Conservation (phyloP, 2,113 vertebrate species). For the Calypte anna region DNA sequence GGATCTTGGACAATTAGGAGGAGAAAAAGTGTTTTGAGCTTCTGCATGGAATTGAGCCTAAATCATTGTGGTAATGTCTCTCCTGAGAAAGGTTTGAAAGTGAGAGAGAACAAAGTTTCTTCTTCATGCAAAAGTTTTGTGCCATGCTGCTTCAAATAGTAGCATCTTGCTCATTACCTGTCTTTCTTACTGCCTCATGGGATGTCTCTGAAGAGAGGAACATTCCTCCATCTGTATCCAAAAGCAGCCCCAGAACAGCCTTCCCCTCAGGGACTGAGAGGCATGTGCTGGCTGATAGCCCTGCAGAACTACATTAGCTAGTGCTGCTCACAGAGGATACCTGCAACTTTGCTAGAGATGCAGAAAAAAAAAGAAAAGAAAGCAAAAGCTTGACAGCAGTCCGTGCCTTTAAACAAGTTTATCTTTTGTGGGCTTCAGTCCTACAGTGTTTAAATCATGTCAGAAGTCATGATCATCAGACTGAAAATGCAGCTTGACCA, state of each 20-base stretch:
- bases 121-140: background rate
- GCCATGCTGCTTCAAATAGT: background rate
- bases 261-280: background rate
- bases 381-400: background rate
- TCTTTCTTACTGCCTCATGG: background rate
- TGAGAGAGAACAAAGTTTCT: background rate
- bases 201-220: background rate
- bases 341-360: background rate
- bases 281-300: background rate
- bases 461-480: background rate
- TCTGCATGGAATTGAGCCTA: background rate
- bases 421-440: background rate
- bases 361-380: background rate
- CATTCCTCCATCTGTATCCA: background rate
- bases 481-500: background rate
- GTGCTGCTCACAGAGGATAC: background rate
- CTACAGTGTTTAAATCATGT: background rate
- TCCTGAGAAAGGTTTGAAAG: background rate
- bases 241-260: background rate
- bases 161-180: background rate
- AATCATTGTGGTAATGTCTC: constrained; percentile 6
- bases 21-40: background rate
- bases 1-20: constrained; percentile 31
- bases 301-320: background rate
- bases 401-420: background rate